phyloP scores from a whole-genome alignment of 2,113 vertebrate genomes.

The Lagopus leucura region DNA sequence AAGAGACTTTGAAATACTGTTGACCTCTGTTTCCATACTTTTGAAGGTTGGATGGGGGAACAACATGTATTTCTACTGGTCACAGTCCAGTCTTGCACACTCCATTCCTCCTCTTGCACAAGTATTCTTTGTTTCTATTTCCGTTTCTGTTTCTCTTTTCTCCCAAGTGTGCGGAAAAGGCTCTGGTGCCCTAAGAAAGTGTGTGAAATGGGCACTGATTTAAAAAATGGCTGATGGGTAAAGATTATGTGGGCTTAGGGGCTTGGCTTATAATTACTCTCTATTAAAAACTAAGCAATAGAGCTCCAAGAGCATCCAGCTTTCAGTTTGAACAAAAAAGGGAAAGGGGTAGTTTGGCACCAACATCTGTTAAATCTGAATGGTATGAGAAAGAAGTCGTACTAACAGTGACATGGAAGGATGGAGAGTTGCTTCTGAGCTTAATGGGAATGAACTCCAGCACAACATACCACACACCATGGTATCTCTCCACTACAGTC shows the following conservation, averaged over 20 bases:
- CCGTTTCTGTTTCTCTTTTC: not conserved
- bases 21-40: not conserved
- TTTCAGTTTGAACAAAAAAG: not conserved
- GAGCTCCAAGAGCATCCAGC: conserved; percentile 20
- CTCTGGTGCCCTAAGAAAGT: not conserved
- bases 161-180: not conserved
- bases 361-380: conserved; percentile 7
- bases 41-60: not conserved
- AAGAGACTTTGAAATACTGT: not conserved
- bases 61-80: not conserved
- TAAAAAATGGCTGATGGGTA: not conserved
- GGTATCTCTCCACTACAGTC: conserved; percentile 1
- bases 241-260: not conserved
- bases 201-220: not conserved
- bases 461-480: not conserved
- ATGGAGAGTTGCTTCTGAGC: not conserved
- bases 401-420: not conserved
- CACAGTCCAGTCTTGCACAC: not conserved
- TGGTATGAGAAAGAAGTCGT: not conserved
- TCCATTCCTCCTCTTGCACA: not conserved
- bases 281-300: conserved; percentile 15
- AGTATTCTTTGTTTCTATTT: not conserved
- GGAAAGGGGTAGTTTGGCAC: not conserved
- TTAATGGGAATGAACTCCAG: conserved; percentile 8
- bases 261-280: not conserved